Percentiles rank a stretch among this genome's conserved stretches.
These are phyloP conservation scores for Agrochola lychnidis DNA, from an alignment of 2,888 invertebrate genomes.

Conservation along the genomic window DNA sequence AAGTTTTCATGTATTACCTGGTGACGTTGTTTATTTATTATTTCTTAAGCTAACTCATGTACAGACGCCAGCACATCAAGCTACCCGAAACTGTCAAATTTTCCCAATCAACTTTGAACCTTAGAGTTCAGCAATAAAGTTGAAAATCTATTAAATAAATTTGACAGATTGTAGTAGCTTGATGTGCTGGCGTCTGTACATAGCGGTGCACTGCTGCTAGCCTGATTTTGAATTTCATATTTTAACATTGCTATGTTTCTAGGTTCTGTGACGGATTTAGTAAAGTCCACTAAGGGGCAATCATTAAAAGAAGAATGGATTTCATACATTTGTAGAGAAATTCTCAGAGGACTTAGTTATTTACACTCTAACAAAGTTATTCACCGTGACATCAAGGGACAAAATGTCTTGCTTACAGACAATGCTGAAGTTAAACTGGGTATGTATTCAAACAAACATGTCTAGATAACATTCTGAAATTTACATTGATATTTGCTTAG, in stretches of 20 bases:
- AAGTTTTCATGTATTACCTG: slow-evolving; percentile 12
- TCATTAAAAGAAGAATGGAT: slow-evolving; percentile 99
- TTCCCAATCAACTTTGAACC: no score
- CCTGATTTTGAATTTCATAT: not conserved
- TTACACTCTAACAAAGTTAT: slow-evolving; percentile 99
- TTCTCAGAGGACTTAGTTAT: slow-evolving; percentile 98
- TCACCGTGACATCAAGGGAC: slow-evolving; percentile 99
- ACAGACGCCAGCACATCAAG: no score
- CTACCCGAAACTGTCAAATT: no score
- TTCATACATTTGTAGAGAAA: slow-evolving; percentile 99
- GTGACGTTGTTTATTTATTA: not conserved
- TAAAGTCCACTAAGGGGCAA: slow-evolving; percentile 99
- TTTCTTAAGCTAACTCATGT: slow-evolving; percentile 4
- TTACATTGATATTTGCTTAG: slow-evolving; percentile 17
- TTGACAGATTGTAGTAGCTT: no score
- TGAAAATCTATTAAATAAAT: no score
- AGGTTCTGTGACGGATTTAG: slow-evolving; percentile 99
- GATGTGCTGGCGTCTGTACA: no score
- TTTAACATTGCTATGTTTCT: slow-evolving; percentile 32
- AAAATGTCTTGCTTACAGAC: slow-evolving; percentile 99
- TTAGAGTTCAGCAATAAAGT: no score
- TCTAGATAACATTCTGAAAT: slow-evolving; percentile 22
- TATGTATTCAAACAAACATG: slow-evolving; percentile 80
- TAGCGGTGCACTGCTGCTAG: not conserved
- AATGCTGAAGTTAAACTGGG: slow-evolving; percentile 99